Base-by-base conservation (phyloP, 2,113 vertebrate genomes). In the Nothocercus julius region DNA sequence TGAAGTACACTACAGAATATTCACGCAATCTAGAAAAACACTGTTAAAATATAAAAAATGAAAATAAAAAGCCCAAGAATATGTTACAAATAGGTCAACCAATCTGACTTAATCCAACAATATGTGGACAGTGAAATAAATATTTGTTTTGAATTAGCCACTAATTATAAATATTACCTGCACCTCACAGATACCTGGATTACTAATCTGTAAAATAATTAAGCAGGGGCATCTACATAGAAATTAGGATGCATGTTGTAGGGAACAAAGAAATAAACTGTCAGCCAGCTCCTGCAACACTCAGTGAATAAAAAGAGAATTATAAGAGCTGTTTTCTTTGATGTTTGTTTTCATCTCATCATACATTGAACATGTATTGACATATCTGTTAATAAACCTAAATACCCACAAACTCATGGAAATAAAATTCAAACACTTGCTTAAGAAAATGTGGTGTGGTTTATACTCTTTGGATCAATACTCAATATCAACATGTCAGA, bases 201-300 rank as follows among this genome's bases (percentile, higher is more conserved):
- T 51, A n/a, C 25, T 92, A 88, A 90, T 81, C 42, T 88, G 68
- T 83, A 90, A 96, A 70, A 40, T 89, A 92, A 96, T 95, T 92
- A 95, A 61, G 47, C 18, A 81, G 22, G 51, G 83, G 6, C 61
- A 78, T 64, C 82, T 88, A 83, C 61, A 90, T 94, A 75, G 42
- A 90, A 94, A 91, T 93, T 88, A 82, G 72, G 9, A 51, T 47
- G 22, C 0, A 0, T 30, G 14, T 13, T 61, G 28, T 20, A 80
- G 28, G 9, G 85, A 88, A 82, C 13, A 83, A 70, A 44, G 32
- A 81, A 85, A 67, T n/a, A 42, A 70, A 81, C 2, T 17, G 22
- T 70, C 70, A 87, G 7, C 1, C 6, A 56, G 27, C 81, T 85
- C 73, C 24, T 54, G 12, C 19, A 63, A 5, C 4, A 67, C 22